Percentiles rank a stretch among this genome's conserved stretches.
These are phyloP conservation scores for Myripristis murdjan DNA, from an alignment of 2,797 vertebrate species.

Conservation along the genomic window DNA sequence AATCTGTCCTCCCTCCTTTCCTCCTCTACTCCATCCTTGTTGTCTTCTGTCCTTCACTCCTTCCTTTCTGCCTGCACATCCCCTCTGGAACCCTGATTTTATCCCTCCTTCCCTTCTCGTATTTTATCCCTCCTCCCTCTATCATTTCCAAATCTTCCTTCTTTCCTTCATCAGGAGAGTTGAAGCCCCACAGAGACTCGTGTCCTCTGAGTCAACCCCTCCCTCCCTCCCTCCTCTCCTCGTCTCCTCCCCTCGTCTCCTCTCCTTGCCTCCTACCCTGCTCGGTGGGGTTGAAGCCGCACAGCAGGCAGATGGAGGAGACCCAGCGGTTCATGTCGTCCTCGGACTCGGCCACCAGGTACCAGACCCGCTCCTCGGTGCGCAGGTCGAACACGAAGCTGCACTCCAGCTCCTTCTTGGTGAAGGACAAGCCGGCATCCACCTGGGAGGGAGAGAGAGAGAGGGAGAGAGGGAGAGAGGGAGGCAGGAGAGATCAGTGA, in stretches of 20 bases:
- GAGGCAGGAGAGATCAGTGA: background rate
- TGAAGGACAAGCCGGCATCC: constrained; percentile 93
- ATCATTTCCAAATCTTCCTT: too few species aligned
- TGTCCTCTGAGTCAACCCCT: background rate
- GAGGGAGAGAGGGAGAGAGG: background rate
- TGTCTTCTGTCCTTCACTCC: too few species aligned
- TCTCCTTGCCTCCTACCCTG: constrained; percentile 43
- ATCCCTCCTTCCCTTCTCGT: too few species aligned
- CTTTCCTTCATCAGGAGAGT: too few species aligned
- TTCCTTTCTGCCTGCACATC: too few species aligned
- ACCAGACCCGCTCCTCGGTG: constrained; percentile 93
- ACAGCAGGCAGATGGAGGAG: constrained; percentile 93
- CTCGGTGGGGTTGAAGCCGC: constrained; percentile 90
- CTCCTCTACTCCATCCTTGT: too few species aligned
- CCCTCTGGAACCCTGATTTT: too few species aligned
- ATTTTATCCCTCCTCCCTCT: too few species aligned
- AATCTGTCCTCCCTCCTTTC: too few species aligned
- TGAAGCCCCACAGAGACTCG: too few species aligned
- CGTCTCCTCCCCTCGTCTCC: background rate
- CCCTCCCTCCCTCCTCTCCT: constrained; percentile 43
- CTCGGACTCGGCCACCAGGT: constrained; percentile 93
- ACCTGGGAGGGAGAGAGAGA: constrained; percentile 79
- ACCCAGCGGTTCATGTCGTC: constrained; percentile 98
- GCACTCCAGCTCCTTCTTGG: constrained; percentile 94
- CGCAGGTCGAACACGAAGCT: constrained; percentile 95